Evolutionary conservation across 2,888 invertebrate genomes (phyloP), one percentile per base, ranked within the genome.

Genomic region (Lissonota sp.): DNA sequence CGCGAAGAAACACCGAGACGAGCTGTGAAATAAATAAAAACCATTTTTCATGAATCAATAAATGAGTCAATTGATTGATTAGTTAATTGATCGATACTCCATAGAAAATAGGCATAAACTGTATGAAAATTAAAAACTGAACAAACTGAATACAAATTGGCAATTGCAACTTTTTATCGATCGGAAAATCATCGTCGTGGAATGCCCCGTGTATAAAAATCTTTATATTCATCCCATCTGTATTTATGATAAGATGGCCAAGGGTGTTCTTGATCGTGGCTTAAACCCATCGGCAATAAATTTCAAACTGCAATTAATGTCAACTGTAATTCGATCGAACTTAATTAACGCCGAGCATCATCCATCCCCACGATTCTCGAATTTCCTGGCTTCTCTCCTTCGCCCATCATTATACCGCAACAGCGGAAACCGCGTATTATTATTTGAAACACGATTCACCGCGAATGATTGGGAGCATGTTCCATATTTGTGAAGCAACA

Each of bases 1-100:
- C 98, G 88, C 97, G 95, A 86, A 98, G 95, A 90, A 96, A 96
- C 85, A 98, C 97, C 75, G 96, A 97, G 69, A 97, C 97, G 84
- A 93, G 92, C 94, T 95, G 89, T 14, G 88, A 85, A 83, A 72
- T 55, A 12, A 55, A 16, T 51, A 66, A 39, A 39, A 53, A 53
- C 14, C 12, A 44, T 10, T 26, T 26, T 26, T 26, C 3, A 26
- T 26, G 26, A 26, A 26, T 26, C 26, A 26, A 26, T 26, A 1
- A 1, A 26, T 26, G 1, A 26, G 26, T 3, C 1, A 26, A 26
- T 26, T 3, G 26, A 26, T 26, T 3, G 26, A 26, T 3, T 1
- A 26, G 3, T 26, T 3, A 3, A 26, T 26, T 3, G 26, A 26
- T 26, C 26, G 26, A 26, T 3, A 26, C 26, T 26, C 1, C 26